phyloP scores from a whole-genome alignment of 53 echinoderm and acorn worm genomes.

The Arbacia lixula region DNA sequence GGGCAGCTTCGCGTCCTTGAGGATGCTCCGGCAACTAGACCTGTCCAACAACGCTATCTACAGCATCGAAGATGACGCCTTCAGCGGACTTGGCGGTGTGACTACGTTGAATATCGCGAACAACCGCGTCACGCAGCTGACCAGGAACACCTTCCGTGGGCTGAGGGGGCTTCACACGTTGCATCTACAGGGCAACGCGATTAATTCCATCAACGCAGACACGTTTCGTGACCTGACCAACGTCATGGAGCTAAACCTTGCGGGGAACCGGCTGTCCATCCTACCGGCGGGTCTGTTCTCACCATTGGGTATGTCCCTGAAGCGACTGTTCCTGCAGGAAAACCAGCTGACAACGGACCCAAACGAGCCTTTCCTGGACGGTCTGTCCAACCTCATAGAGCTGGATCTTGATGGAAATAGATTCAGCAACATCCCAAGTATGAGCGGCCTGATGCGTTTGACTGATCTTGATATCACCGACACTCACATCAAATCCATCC shows the following conservation, averaged over 20 bases:
- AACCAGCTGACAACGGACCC: constrained; percentile 68
- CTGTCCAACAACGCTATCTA: constrained; percentile 77
- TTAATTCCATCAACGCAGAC: constrained; percentile 60
- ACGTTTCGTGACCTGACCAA: constrained; percentile 72
- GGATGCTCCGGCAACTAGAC: constrained; percentile 68
- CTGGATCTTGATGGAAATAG: constrained; percentile 87
- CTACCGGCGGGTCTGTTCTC: constrained; percentile 77
- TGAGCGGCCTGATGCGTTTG: constrained; percentile 73
- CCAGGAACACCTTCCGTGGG: constrained; percentile 61
- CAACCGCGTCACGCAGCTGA: constrained; percentile 75
- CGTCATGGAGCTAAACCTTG: constrained; percentile 78
- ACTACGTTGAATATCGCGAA: constrained; percentile 64
- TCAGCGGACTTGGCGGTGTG: constrained; percentile 52
- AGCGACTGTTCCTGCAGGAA: constrained; percentile 77
- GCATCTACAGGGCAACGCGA: constrained; percentile 80
- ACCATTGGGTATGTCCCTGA: constrained; percentile 61
- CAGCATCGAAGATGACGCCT: constrained; percentile 66
- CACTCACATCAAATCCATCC: constrained; percentile 66
- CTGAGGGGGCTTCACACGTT: constrained; percentile 65
- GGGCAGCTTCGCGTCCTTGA: constrained; percentile 63
- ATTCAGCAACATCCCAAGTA: constrained; percentile 73
- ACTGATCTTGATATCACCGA: constrained; percentile 91
- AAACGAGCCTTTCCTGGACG: constrained; percentile 63
- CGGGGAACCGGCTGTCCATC: constrained; percentile 73
- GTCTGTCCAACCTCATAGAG: constrained; percentile 69